Percentiles rank a stretch among this genome's conserved stretches.
Evolutionary conservation across 2,888 invertebrate genomes (phyloP).

Genomic region (Agriopis aurantiaria): DNA sequence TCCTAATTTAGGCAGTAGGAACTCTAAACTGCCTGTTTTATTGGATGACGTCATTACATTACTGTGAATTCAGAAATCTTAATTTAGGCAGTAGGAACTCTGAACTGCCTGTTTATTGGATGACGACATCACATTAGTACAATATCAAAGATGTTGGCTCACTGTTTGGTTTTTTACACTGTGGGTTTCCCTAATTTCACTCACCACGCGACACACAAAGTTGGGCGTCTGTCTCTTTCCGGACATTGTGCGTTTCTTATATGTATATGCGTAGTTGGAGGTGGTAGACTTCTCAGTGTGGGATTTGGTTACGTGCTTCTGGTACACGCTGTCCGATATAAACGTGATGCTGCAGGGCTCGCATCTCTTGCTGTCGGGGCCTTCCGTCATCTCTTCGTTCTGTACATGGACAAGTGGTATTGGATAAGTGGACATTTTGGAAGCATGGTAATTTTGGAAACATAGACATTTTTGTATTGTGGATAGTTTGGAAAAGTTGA

Average conservation of each 20-base stretch:
- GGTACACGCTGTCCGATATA: not conserved
- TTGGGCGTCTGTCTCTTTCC: slow-evolving; percentile 4
- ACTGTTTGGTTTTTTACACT: no score
- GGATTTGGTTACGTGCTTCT: not conserved
- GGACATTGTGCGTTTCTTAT: slow-evolving; percentile 2
- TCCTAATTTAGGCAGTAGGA: no score
- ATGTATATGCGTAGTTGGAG: not conserved
- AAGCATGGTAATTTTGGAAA: no score
- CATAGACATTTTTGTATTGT: not conserved
- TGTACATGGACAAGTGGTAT: not conserved
- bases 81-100: no score
- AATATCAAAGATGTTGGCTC: no score
- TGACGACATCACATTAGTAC: no score
- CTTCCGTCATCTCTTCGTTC: not conserved
- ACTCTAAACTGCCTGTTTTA: no score
- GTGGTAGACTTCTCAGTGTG: not conserved
- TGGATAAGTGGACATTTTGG: not conserved
- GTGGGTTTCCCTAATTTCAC: no score
- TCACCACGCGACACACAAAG: slow-evolving; percentile 9
- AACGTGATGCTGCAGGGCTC: not conserved
- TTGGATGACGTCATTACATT: no score
- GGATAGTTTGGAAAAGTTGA: no score
- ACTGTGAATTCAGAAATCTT: no score
- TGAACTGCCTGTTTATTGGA: no score
- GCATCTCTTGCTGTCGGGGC: not conserved